Evolutionary conservation across 2,797 vertebrate species (phyloP).

Genomic region (Tinamus major): DNA sequence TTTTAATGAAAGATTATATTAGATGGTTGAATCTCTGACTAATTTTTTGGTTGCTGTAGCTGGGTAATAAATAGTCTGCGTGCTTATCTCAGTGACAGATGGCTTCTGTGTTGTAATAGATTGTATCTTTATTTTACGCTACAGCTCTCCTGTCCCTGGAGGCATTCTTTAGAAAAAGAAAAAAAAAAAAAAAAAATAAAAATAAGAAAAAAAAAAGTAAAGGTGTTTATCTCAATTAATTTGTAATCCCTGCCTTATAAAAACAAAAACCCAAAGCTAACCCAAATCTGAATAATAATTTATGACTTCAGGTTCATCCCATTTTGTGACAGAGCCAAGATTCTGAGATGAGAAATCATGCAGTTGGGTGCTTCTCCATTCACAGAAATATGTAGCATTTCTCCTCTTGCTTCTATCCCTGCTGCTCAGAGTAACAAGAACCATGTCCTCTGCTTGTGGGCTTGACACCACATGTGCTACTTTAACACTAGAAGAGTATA

Average conservation of each 20-base stretch:
- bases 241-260: conserved; percentile 42
- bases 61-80: conserved; percentile 55
- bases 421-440: background rate
- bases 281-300: conserved; percentile 27
- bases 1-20: conserved; percentile 45
- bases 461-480: background rate
- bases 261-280: conserved; percentile 3
- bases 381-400: background rate
- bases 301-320: conserved; percentile 10
- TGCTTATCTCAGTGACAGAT: conserved; percentile 64
- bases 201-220: background rate
- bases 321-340: conserved; percentile 31
- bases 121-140: conserved; percentile 31
- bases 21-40: conserved; percentile 35
- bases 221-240: conserved; percentile 50
- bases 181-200: background rate
- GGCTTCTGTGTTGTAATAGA: conserved; percentile 68
- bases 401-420: background rate
- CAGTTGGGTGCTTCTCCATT: background rate
- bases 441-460: background rate
- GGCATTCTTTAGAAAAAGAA: conserved; percentile 19
- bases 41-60: conserved; percentile 53
- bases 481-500: background rate
- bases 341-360: background rate
- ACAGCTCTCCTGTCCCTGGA: conserved; percentile 53